Percentiles rank a stretch among this genome's conserved stretches.
Conservation (phyloP, 1,140 invertebrate genomes). For the Eupristina koningsbergeri region DNA sequence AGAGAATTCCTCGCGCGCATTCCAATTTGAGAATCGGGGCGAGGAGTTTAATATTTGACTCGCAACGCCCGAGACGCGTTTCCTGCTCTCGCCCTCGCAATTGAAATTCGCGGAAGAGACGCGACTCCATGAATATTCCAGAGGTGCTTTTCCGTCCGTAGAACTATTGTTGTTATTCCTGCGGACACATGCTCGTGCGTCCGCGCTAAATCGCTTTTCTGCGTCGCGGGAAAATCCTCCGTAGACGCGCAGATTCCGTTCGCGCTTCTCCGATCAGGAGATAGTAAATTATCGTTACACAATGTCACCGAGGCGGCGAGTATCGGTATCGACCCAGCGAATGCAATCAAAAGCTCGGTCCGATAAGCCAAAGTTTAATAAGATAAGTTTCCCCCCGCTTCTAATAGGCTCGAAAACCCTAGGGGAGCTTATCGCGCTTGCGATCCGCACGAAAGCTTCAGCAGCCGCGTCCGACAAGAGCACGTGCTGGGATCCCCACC, state of each 20-base stretch:
- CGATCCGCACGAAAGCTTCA: background rate
- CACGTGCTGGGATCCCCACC: background rate
- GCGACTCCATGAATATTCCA: background rate
- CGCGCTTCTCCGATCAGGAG: no score
- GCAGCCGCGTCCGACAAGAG: background rate
- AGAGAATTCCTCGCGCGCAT: background rate
- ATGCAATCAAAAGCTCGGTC: background rate
- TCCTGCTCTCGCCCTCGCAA: background rate
- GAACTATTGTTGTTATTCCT: no score
- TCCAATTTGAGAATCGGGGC: background rate
- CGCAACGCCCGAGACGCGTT: background rate
- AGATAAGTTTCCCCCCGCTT: no score
- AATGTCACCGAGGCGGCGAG: no score
- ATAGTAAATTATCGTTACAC: background rate
- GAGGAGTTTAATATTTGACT: background rate
- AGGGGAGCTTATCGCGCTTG: background rate
- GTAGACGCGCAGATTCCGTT: no score
- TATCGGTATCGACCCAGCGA: background rate
- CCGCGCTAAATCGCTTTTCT: no score
- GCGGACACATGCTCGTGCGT: no score
- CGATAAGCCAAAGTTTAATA: conserved; percentile 13
- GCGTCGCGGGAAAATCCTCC: background rate
- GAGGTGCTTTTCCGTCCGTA: no score
- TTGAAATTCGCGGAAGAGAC: background rate
- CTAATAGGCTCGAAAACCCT: no score